Evolutionary conservation across 2,888 invertebrate genomes (phyloP).

Genomic region (Prostheceraeus crozeri): DNA sequence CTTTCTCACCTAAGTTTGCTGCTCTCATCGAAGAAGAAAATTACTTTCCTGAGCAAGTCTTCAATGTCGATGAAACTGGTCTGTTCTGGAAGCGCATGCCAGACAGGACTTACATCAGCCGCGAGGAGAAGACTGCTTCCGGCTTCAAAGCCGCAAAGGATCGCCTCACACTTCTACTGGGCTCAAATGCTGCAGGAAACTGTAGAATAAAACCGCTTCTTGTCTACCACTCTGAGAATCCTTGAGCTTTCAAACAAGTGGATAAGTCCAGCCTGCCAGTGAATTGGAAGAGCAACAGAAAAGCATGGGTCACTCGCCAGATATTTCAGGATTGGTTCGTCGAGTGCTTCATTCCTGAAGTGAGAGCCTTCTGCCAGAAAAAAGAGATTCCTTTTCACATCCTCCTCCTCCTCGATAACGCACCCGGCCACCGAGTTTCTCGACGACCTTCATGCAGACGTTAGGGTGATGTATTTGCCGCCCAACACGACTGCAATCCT

Average conservation of each 20-base stretch:
- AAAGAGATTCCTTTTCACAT: too few relatives aligned
- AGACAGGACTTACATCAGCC: conserved; percentile 32
- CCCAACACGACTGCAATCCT: not conserved
- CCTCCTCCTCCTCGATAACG: not conserved
- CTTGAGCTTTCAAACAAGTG: conserved; percentile 44
- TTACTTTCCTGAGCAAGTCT: conserved; percentile 41
- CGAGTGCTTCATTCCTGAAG: conserved; percentile 24
- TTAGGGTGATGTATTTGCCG: not conserved
- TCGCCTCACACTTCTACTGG: conserved; percentile 46
- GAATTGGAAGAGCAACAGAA: conserved; percentile 35
- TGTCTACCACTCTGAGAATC: conserved; percentile 49
- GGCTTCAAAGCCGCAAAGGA: conserved; percentile 43
- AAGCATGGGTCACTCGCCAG: conserved; percentile 22
- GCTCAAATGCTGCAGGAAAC: conserved; percentile 47
- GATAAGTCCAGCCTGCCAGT: conserved; percentile 31
- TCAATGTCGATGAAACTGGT: conserved; percentile 42
- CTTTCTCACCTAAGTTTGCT: too few relatives aligned
- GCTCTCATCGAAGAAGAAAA: conserved; percentile 29
- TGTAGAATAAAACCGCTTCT: conserved; percentile 50
- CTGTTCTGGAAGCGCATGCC: conserved; percentile 43
- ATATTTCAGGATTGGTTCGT: conserved; percentile 34
- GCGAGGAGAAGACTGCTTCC: conserved; percentile 35
- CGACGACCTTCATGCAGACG: not conserved
- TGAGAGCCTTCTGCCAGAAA: too few relatives aligned
- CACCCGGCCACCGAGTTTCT: conserved; percentile 9